Conservation (phyloP, 2,888 invertebrate species). For the Rotaria magnacalcarata region DNA sequence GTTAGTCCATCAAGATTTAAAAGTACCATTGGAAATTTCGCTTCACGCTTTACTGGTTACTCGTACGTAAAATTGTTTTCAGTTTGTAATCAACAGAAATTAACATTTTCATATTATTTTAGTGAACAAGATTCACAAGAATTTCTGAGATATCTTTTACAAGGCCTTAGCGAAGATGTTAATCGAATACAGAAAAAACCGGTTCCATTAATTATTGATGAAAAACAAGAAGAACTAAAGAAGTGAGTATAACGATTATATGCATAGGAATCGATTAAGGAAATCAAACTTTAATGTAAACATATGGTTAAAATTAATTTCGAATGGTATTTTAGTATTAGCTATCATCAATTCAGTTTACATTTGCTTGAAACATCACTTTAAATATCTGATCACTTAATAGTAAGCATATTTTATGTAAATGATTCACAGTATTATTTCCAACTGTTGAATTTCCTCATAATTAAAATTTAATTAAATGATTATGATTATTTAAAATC, state of each 20-base stretch:
- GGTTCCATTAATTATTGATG: slow-evolving; percentile 49
- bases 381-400: too few species aligned
- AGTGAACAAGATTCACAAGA: slow-evolving; percentile 61
- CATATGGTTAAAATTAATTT: too few species aligned
- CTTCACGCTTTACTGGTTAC: slow-evolving; percentile 84
- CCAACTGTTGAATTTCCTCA: too few species aligned
- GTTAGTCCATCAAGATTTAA: slow-evolving; percentile 57
- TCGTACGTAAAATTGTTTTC: not conserved
- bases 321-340: too few species aligned
- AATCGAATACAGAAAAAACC: slow-evolving; percentile 62
- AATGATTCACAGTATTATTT: too few species aligned
- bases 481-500: too few species aligned
- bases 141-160: slow-evolving; percentile 78
- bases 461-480: too few species aligned
- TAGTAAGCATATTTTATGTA: too few species aligned
- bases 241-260: slow-evolving; percentile 15
- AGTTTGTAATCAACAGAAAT: not conserved
- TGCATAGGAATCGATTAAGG: too few species aligned
- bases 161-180: slow-evolving; percentile 80
- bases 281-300: too few species aligned
- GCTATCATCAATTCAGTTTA: too few species aligned
- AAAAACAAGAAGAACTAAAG: slow-evolving; percentile 51
- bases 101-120: not conserved
- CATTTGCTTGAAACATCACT: too few species aligned
- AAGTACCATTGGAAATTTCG: slow-evolving; percentile 66